Percentiles rank a stretch among this genome's conserved stretches.
Evolutionary conservation across 2,113 vertebrate genomes (phyloP).

Genomic region (Halichoerus grypus): DNA sequence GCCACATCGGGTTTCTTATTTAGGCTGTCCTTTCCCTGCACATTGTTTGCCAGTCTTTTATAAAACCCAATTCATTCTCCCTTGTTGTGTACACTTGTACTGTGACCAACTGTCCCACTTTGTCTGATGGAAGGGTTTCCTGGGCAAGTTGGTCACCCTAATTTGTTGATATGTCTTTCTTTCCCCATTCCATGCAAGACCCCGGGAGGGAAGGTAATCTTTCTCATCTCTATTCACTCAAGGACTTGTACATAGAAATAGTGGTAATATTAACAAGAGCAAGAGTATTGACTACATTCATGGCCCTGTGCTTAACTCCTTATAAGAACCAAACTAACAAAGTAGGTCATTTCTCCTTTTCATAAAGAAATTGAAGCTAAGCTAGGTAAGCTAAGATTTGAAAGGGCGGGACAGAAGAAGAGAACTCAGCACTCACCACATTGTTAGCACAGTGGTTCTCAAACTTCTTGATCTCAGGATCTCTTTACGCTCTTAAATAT

Average conservation of each 20-base stretch:
- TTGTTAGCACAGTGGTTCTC: background rate
- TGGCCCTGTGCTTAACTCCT: background rate
- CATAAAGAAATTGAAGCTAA: background rate
- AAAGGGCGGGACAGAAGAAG: background rate
- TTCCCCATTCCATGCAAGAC: background rate
- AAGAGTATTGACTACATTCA: background rate
- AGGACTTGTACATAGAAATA: background rate
- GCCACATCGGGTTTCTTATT: background rate
- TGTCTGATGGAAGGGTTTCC: background rate
- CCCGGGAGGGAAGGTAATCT: background rate
- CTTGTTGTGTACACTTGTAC: background rate
- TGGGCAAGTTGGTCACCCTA: background rate
- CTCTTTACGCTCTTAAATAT: constrained; percentile 23
- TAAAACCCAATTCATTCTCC: background rate
- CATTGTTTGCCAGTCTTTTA: constrained; percentile 16
- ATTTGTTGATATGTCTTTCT: background rate
- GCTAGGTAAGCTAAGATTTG: background rate
- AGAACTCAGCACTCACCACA: background rate
- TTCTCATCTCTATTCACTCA: background rate
- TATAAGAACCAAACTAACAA: background rate
- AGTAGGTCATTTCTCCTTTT: background rate
- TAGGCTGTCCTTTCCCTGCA: background rate
- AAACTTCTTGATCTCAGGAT: constrained; percentile 41
- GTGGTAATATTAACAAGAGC: background rate
- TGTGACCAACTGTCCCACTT: background rate